Base-by-base conservation (phyloP, 1,140 invertebrate species). In the Cardiocondyla obscurior region DNA sequence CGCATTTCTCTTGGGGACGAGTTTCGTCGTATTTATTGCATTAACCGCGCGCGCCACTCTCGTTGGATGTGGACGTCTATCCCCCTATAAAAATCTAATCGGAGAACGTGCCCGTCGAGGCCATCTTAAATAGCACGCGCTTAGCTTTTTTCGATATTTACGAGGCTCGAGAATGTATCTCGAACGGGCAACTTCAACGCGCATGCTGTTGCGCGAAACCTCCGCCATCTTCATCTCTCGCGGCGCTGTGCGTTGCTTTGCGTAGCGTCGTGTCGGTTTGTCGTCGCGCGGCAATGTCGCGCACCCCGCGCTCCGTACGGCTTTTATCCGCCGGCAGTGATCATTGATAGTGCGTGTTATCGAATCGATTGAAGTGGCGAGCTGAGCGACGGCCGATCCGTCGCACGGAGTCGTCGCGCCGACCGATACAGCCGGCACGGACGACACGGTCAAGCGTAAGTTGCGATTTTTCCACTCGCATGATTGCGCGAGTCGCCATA, bases 131-230 rank as follows among this genome's bases (percentile, higher is more conserved):
- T 46, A 39, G 44, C 49, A 55, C 39, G 64, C 74, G 64, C 74
- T 77, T 67, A 55, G 46, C n/a, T 39, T 67, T 28, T 77, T 51
- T 67, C 46, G 60, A 67, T 77, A 77, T 67, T 77, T 53, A 77
- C 25, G 28, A 69, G 25, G 62, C 16, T 22, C 10, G 30, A 46
- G 44, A 36, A 44, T 33, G 19, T 19, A 39, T 10, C 28, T 58
- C n/a, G 28, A n/a, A n/a, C 36, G 1, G 36, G 36, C 8, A 77
- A 77, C 60, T 77, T 77, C 33, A 77, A 39, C 46, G 74, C 74
- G 74, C 74, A 77, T 77, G 60, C 25, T 39, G 46, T 25, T 33
- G 60, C 60, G 44, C 33, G 60, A 65, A 8, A 36, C 46, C 46
- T 42, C 74, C 60, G 58, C 74, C 74, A 79, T 79, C 30, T 79